phyloP scores from a whole-genome alignment of 2,888 invertebrate species.

The Hypselothyrea guttata region DNA sequence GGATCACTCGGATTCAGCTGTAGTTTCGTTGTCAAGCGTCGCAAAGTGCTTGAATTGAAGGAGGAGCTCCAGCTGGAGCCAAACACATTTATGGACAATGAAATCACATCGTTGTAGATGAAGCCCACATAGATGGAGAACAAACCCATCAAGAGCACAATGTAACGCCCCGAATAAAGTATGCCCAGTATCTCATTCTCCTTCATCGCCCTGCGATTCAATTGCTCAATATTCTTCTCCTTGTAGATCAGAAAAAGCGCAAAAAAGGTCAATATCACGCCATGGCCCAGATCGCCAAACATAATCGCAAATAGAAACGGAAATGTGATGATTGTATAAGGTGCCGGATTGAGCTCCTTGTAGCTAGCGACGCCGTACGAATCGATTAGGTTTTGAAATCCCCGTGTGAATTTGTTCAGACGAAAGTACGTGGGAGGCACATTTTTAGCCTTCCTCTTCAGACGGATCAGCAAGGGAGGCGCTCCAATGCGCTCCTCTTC shows the following conservation, averaged over 20 bases:
- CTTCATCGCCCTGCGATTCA: conserved; percentile 82
- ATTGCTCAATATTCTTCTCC: conserved; percentile 88
- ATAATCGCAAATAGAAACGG: conserved; percentile 97
- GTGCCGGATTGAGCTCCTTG: conserved; percentile 94
- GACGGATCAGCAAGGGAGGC: conserved; percentile 89
- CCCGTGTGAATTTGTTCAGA: conserved; percentile 94
- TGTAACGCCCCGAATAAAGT: conserved; percentile 98
- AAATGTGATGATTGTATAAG: conserved; percentile 94
- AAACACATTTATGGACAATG: conserved; percentile 95
- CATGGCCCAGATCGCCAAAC: conserved; percentile 98
- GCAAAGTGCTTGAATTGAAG: conserved; percentile 83
- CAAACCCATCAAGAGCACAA: conserved; percentile 96
- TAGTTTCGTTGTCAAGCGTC: conserved; percentile 80
- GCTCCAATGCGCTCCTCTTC: conserved; percentile 4
- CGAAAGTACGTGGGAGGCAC: conserved; percentile 91
- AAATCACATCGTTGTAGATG: conserved; percentile 98
- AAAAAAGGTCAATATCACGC: conserved; percentile 90
- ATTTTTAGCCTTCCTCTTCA: conserved; percentile 3
- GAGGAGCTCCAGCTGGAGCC: conserved; percentile 91
- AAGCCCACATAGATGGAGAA: conserved; percentile 99
- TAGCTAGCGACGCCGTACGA: conserved; percentile 97
- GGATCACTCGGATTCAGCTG: conserved; percentile 85
- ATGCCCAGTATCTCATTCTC: conserved; percentile 96
- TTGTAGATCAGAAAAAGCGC: conserved; percentile 90
- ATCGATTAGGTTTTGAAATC: conserved; percentile 91